These are phyloP conservation scores for Pachypeltis micranthus DNA, from an alignment of 1,140 invertebrate species.

Conservation along the genomic window DNA sequence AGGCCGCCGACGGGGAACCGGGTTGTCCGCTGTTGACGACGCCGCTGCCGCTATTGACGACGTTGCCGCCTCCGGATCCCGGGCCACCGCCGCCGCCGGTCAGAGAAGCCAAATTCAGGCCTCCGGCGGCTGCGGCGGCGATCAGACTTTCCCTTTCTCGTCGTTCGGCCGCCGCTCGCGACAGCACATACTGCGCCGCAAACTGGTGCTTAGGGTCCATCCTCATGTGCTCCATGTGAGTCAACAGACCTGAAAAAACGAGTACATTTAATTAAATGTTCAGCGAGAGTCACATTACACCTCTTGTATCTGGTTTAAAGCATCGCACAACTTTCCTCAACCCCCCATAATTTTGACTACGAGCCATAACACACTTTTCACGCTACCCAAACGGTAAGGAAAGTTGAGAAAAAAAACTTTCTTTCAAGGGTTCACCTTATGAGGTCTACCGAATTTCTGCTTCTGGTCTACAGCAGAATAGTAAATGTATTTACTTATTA, in stretches of 20 bases:
- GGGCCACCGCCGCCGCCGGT: conserved; percentile 26
- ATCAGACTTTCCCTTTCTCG: conserved; percentile 66
- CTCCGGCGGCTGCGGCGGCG: conserved; percentile 49
- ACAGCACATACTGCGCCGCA: conserved; percentile 83
- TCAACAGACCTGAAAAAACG: conserved; percentile 58
- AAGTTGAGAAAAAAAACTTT: too few relatives aligned
- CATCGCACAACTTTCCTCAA: neutral
- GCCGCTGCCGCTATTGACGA: conserved; percentile 1
- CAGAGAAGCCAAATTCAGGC: conserved; percentile 19
- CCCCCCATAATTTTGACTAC: too few relatives aligned
- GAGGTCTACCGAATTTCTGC: too few relatives aligned
- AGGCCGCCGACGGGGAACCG: conserved; percentile 63
- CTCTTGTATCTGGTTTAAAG: too few relatives aligned
- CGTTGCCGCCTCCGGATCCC: conserved; percentile 20
- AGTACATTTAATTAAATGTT: conserved; percentile 5
- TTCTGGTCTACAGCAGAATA: too few relatives aligned
- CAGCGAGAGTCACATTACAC: neutral
- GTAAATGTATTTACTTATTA: too few relatives aligned
- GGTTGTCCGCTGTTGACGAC: conserved; percentile 27
- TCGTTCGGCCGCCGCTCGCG: conserved; percentile 75
- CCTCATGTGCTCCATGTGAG: conserved; percentile 92
- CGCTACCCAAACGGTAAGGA: too few relatives aligned
- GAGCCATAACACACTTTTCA: too few relatives aligned
- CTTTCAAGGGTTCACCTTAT: too few relatives aligned
- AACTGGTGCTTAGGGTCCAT: conserved; percentile 95